Evolutionary conservation across 2,888 invertebrate species (phyloP).

Genomic region (Ditula angustiorana): DNA sequence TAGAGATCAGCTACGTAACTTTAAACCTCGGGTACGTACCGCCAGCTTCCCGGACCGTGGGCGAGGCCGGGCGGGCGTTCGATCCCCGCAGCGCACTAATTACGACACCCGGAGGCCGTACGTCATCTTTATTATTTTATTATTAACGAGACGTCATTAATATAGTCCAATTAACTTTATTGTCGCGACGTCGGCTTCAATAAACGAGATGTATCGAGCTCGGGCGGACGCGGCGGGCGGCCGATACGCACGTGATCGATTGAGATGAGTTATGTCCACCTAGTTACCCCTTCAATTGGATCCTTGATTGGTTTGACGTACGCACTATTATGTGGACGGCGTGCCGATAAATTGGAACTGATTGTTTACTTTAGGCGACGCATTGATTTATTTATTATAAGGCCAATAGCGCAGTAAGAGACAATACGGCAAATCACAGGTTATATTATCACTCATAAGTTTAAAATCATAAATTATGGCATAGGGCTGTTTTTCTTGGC

Average conservation of each 20-base stretch:
- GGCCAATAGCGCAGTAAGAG: not conserved
- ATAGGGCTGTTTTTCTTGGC: too few relatives aligned
- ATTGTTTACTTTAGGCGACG: conserved; percentile 69
- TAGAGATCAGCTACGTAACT: conserved; percentile 17
- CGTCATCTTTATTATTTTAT: conserved; percentile 78
- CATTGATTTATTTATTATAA: conserved; percentile 50
- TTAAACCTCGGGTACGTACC: conserved; percentile 1
- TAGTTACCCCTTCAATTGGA: conserved; percentile 84
- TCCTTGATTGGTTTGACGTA: conserved; percentile 82
- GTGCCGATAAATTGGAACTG: conserved; percentile 75
- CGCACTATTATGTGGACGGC: conserved; percentile 69
- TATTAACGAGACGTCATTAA: conserved; percentile 78
- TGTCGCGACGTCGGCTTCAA: conserved; percentile 76
- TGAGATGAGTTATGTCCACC: conserved; percentile 77
- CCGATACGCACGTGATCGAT: conserved; percentile 76
- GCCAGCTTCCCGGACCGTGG: conserved; percentile 11
- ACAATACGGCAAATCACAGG: not conserved
- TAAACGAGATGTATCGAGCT: conserved; percentile 73
- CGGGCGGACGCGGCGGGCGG: conserved; percentile 52
- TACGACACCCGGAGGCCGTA: conserved; percentile 63
- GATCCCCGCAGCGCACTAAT: conserved; percentile 62
- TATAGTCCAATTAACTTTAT: conserved; percentile 81
- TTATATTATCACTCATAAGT: too few relatives aligned
- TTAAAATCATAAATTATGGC: too few relatives aligned
- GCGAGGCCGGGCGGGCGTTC: conserved; percentile 40